These are phyloP conservation scores for Saguinus midas DNA, from an alignment of 2,113 vertebrate species.

Conservation along the genomic window DNA sequence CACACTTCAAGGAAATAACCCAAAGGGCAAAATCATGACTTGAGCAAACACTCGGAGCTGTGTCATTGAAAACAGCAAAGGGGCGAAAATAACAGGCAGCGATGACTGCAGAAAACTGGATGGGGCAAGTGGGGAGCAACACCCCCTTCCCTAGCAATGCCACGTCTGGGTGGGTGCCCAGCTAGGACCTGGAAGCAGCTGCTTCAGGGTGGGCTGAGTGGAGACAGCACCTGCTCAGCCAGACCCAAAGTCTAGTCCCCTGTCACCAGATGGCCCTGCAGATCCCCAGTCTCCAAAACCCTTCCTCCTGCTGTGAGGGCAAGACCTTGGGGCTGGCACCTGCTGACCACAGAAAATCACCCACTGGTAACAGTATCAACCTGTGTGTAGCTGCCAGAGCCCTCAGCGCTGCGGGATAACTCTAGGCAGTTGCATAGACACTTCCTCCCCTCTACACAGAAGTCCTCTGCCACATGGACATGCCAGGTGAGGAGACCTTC, in stretches of 20 bases:
- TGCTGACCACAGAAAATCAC: background rate
- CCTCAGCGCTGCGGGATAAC: background rate
- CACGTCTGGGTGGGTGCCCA: background rate
- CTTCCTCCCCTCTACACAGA: background rate
- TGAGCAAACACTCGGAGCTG: background rate
- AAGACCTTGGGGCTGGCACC: background rate
- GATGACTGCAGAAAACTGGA: background rate
- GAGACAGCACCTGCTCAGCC: background rate
- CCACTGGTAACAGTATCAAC: background rate
- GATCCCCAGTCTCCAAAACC: background rate
- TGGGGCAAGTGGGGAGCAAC: background rate
- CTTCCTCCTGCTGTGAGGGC: background rate
- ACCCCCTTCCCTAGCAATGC: background rate
- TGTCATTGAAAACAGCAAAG: constrained; percentile 57
- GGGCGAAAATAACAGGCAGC: constrained; percentile 23
- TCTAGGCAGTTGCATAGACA: background rate
- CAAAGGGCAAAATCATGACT: constrained; percentile 45
- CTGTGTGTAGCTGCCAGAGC: background rate
- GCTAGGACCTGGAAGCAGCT: background rate
- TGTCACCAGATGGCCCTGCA: background rate
- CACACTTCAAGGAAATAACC: constrained; percentile 55
- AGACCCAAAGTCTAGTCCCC: background rate
- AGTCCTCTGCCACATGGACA: background rate
- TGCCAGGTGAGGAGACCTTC: background rate
- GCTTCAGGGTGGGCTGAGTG: background rate